Percentiles rank a stretch among this genome's conserved stretches.
These are phyloP conservation scores for Gobius niger DNA, from an alignment of 2,113 vertebrate species.

Conservation along the genomic window DNA sequence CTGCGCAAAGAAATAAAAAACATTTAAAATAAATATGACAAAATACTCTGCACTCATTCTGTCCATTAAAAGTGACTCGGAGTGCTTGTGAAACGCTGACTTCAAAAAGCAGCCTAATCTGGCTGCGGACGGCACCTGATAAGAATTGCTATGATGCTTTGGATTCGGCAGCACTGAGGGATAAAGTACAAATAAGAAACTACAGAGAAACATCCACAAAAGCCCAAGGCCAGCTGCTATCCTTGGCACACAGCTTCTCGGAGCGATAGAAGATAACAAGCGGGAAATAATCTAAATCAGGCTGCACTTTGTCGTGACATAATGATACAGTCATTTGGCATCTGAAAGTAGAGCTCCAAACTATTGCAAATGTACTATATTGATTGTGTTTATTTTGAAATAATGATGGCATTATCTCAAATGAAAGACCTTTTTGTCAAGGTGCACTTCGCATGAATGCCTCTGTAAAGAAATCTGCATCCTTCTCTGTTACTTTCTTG, in stretches of 20 bases:
- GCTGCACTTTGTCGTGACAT: too few species aligned
- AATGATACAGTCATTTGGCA: too few species aligned
- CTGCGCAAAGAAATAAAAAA: constrained; percentile 18
- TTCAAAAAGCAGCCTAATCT: constrained; percentile 39
- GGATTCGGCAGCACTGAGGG: not conserved
- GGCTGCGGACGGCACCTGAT: constrained; percentile 40
- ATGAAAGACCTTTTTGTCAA: too few species aligned
- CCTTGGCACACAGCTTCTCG: constrained; percentile 18
- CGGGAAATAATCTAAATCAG: constrained; percentile 12
- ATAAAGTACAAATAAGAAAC: constrained; percentile 26
- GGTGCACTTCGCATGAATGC: too few species aligned
- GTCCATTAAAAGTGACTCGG: not conserved
- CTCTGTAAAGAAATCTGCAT: too few species aligned
- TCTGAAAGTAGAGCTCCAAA: too few species aligned
- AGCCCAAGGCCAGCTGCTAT: constrained; percentile 31
- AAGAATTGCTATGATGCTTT: constrained; percentile 47
- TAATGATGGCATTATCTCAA: too few species aligned
- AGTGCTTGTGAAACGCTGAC: constrained; percentile 7
- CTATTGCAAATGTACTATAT: too few species aligned
- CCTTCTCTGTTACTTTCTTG: too few species aligned
- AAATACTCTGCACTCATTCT: not conserved
- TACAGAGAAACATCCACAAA: constrained; percentile 15
- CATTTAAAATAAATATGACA: too few species aligned
- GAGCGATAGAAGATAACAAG: constrained; percentile 50
- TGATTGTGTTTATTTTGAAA: too few species aligned